Evolutionary conservation across 1,140 invertebrate genomes (phyloP).

Genomic region (Thaumetopoea pityocampa): DNA sequence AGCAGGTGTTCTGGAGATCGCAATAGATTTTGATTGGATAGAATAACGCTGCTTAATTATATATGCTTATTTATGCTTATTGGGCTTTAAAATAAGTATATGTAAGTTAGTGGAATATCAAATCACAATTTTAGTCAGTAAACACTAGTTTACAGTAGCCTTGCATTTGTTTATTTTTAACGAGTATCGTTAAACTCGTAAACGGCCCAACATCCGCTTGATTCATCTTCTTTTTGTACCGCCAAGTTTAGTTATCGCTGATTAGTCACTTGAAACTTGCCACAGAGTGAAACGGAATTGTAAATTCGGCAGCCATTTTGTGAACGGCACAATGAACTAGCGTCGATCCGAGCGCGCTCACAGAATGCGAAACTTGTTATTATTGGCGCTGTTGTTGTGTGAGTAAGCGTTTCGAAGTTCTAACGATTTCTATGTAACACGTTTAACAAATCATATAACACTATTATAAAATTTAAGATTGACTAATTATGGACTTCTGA

Average conservation of each 20-base stretch:
- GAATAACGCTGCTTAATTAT: no score
- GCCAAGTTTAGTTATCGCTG: conserved; percentile 21
- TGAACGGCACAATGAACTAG: conserved; percentile 2
- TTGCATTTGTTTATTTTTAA: conserved; percentile 7
- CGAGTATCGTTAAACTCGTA: conserved; percentile 13
- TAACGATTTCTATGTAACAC: conserved; percentile 6
- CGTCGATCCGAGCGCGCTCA: conserved; percentile 10
- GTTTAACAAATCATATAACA: no score
- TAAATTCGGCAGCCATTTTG: conserved; percentile 22
- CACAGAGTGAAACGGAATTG: conserved; percentile 28
- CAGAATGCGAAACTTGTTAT: conserved; percentile 49
- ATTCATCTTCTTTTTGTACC: conserved; percentile 28
- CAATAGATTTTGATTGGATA: no score
- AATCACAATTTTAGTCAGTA: no score
- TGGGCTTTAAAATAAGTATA: no score
- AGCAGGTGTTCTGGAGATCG: no score
- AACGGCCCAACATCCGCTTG: conserved; percentile 19
- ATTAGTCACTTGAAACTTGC: conserved; percentile 16
- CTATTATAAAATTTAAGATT: no score
- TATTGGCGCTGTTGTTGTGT: conserved; percentile 54
- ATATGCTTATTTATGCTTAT: no score
- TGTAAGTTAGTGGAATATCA: no score
- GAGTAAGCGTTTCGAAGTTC: conserved; percentile 23
- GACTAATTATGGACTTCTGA: no score
- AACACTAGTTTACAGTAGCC: not conserved